A percentile compares a stretch with the other conserved stretches of the same genome.
Evolutionary conservation across 2,888 invertebrate genomes (phyloP).

Genomic region (Andrena hattorfiana): DNA sequence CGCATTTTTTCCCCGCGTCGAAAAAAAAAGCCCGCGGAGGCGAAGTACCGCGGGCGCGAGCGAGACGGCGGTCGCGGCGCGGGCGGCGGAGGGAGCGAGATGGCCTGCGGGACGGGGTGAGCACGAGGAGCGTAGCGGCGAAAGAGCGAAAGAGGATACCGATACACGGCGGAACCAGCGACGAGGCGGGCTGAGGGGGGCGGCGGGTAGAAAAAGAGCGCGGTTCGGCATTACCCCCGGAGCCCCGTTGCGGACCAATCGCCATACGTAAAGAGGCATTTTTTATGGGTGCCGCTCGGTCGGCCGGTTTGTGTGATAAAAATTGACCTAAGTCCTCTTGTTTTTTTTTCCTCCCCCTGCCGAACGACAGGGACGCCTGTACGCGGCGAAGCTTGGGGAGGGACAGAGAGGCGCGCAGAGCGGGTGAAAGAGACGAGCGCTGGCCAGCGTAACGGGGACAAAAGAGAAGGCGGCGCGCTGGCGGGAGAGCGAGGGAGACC

Average conservation of each 20-base stretch:
- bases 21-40: constrained; percentile 76
- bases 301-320: constrained; percentile 84
- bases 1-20: constrained; percentile 84
- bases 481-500: constrained; percentile 16
- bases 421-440: constrained; percentile 29
- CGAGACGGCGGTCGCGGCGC: constrained; percentile 44
- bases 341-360: constrained; percentile 74
- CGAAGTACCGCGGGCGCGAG: constrained; percentile 48
- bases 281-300: constrained; percentile 84
- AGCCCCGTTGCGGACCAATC: constrained; percentile 84
- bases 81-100: constrained; percentile 36
- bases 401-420: constrained; percentile 36
- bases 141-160: constrained; percentile 59
- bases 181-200: constrained; percentile 9
- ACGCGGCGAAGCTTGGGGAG: background rate
- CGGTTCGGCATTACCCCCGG: constrained; percentile 83
- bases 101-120: constrained; percentile 28
- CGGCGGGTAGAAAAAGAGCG: constrained; percentile 60
- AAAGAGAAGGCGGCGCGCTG: constrained; percentile 22
- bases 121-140: constrained; percentile 51
- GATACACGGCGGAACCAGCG: constrained; percentile 44
- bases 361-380: constrained; percentile 39
- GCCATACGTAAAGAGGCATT: constrained; percentile 85
- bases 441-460: constrained; percentile 21
- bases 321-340: constrained; percentile 84